Conservation (phyloP, 2,113 vertebrate species). For the Leucosticte australis region DNA sequence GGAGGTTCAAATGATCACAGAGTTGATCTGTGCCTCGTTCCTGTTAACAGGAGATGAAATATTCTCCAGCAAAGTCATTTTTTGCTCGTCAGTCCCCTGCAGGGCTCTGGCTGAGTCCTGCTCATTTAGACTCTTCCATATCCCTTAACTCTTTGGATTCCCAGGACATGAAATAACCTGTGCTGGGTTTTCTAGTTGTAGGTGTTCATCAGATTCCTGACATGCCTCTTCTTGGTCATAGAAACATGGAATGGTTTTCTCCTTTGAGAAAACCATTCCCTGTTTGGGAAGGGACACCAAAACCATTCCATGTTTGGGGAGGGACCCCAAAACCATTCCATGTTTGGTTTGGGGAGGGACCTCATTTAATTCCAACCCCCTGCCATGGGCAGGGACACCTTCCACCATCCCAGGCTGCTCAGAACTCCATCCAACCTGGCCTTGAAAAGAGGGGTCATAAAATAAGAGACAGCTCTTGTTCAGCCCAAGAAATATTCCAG, state of each 20-base stretch:
- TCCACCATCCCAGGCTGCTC: not conserved
- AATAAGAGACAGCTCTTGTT: not conserved
- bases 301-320: not conserved
- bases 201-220: not conserved
- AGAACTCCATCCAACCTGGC: not conserved
- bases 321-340: too few relatives aligned
- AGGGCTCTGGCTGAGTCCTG: not conserved
- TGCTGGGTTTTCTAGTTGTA: not conserved
- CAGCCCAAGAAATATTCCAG: not conserved
- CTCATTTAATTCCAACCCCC: not conserved
- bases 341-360: not conserved
- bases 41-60: slow-evolving; percentile 12
- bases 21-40: not conserved
- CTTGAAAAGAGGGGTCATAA: not conserved
- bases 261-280: too few relatives aligned
- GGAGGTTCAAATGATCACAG: slow-evolving; percentile 8
- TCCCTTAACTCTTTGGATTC: not conserved
- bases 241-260: not conserved
- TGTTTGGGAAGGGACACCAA: not conserved
- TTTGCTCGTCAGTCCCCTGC: not conserved
- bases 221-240: not conserved
- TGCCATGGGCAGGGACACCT: not conserved
- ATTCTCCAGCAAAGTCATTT: not conserved
- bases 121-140: not conserved
- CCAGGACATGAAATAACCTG: not conserved